Evolutionary conservation across 2,797 vertebrate species (phyloP).

Genomic region (Parauchenoglanis punctatus): DNA sequence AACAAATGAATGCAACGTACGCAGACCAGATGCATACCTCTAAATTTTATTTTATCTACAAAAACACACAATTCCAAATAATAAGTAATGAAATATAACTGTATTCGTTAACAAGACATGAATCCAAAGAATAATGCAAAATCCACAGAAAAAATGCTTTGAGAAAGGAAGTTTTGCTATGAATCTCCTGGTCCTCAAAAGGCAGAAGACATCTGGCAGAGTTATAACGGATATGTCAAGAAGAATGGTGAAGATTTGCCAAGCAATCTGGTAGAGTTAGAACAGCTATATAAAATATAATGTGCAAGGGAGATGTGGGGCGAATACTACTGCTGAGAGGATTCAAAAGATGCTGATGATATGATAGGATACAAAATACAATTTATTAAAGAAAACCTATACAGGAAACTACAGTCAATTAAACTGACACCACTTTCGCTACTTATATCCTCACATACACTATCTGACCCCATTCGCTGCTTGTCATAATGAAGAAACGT

Average conservation of each 20-base stretch:
- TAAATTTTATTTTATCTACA: background rate
- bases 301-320: too few species aligned
- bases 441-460: background rate
- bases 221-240: slow-evolving; percentile 28
- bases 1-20: background rate
- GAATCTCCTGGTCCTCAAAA: slow-evolving; percentile 16
- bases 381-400: background rate
- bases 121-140: background rate
- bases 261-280: slow-evolving; percentile 7
- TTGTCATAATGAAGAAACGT: background rate
- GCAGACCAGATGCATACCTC: background rate
- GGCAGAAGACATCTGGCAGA: slow-evolving; percentile 9
- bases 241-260: slow-evolving; percentile 13
- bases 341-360: background rate
- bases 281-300: slow-evolving; percentile 13
- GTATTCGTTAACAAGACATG: background rate
- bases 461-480: background rate
- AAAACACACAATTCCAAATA: background rate
- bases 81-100: background rate
- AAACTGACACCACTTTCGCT: background rate
- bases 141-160: background rate
- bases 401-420: background rate
- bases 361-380: background rate
- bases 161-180: background rate
- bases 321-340: background rate